These are phyloP conservation scores for Pollachius pollachius DNA, from an alignment of 2,113 vertebrate genomes.

Conservation along the genomic window DNA sequence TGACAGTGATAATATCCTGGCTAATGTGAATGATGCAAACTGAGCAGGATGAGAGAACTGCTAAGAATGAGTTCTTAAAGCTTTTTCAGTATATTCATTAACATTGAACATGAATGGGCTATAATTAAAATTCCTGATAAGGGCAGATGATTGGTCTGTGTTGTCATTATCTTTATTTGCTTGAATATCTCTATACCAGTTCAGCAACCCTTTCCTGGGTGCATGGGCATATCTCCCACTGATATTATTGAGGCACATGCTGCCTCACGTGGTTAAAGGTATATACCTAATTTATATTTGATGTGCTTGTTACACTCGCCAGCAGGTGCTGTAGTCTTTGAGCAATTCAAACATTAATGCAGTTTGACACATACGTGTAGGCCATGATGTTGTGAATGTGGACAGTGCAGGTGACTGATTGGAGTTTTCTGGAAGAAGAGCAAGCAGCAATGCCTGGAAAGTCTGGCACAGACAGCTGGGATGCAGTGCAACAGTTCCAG, in stretches of 20 bases:
- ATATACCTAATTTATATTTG: constrained; percentile 8
- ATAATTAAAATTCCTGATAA: background rate
- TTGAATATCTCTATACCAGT: constrained; percentile 2
- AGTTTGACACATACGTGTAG: background rate
- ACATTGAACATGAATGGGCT: background rate
- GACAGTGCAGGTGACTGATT: constrained; percentile 19
- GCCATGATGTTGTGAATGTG: background rate
- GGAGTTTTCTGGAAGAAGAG: constrained; percentile 19
- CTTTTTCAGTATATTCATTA: background rate
- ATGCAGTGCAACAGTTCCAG: constrained; percentile 10
- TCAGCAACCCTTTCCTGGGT: constrained; percentile 22
- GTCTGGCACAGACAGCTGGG: background rate
- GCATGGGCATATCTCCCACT: constrained; percentile 13
- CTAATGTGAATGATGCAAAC: no score
- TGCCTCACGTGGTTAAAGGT: constrained; percentile 16
- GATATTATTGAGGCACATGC: constrained; percentile 23
- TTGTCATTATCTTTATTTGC: background rate
- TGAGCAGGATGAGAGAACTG: no score
- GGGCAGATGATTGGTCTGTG: background rate
- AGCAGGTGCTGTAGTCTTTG: background rate
- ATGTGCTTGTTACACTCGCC: constrained; percentile 12
- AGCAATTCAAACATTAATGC: background rate
- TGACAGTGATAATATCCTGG: constrained; percentile 7
- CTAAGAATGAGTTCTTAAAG: background rate
- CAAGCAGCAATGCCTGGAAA: constrained; percentile 22